A percentile compares a stretch with the other conserved stretches of the same genome.
Evolutionary conservation across 2,888 invertebrate genomes (phyloP).

Genomic region (Drosophila nigritarsus): DNA sequence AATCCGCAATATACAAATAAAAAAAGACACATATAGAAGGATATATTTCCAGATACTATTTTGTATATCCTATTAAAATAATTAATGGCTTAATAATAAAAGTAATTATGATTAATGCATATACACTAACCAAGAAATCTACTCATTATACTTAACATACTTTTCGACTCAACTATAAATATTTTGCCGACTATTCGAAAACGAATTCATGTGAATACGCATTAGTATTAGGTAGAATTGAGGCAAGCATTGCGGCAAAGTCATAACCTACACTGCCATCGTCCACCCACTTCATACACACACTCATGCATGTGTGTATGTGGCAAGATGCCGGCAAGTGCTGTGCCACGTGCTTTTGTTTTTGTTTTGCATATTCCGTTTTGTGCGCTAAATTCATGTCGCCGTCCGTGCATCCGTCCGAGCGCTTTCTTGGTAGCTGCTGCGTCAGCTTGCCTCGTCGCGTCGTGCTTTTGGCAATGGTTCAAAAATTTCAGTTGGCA

Average conservation of each 20-base stretch:
- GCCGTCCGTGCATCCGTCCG: slow-evolving; percentile 13
- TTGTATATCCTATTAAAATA: background rate
- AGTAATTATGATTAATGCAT: background rate
- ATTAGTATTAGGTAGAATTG: background rate
- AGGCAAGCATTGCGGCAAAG: slow-evolving; percentile 19
- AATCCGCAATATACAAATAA: background rate
- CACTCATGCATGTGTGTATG: slow-evolving; percentile 1
- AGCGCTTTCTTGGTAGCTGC: slow-evolving; percentile 6
- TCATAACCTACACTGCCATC: slow-evolving; percentile 3
- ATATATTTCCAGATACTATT: background rate
- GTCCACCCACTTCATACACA: background rate
- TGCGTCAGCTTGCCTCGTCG: slow-evolving; percentile 40
- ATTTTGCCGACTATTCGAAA: background rate
- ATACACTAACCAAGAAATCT: background rate
- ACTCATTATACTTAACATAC: background rate
- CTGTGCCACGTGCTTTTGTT: slow-evolving; percentile 61
- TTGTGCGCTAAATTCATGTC: slow-evolving; percentile 43
- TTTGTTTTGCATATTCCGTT: slow-evolving; percentile 61
- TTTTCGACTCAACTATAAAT: background rate
- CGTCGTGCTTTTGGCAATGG: slow-evolving; percentile 68
- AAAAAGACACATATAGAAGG: background rate
- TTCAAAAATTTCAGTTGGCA: slow-evolving; percentile 57
- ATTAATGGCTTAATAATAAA: background rate
- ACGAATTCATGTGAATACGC: background rate
- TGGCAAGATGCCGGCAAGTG: slow-evolving; percentile 46